Evolutionary conservation across 1,140 invertebrate genomes (phyloP).

Genomic region (Aphaenogaster ashmeadi): DNA sequence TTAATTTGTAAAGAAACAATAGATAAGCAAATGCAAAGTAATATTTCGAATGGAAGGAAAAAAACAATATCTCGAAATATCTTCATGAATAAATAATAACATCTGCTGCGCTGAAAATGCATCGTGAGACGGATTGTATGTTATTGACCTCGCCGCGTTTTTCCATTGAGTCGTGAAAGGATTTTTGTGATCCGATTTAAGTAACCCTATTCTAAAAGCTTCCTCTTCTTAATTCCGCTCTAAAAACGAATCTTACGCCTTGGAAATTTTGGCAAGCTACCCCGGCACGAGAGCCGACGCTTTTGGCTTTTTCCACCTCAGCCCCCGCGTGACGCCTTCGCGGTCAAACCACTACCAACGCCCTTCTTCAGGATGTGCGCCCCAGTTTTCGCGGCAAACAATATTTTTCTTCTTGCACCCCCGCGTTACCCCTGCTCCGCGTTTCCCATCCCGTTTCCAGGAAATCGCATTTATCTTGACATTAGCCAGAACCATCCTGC

Average conservation of each 20-base stretch:
- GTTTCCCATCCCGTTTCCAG: constrained; percentile 63
- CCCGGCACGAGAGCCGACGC: constrained; percentile 39
- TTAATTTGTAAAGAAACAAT: constrained; percentile 21
- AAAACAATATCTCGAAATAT: neutral
- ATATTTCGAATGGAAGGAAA: neutral
- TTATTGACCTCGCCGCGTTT: neutral
- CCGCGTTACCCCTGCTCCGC: constrained; percentile 44
- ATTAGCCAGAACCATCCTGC: constrained; percentile 78
- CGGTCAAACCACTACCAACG: constrained; percentile 41
- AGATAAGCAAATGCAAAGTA: neutral
- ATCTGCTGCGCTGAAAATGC: neutral
- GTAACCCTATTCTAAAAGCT: constrained; percentile 67
- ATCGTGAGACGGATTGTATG: neutral
- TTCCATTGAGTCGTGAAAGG: constrained; percentile 1
- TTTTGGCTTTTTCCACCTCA: constrained; percentile 42
- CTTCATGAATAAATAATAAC: neutral
- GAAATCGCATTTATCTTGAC: constrained; percentile 83
- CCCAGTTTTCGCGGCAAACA: constrained; percentile 80
- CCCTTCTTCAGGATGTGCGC: constrained; percentile 68
- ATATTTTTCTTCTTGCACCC: constrained; percentile 78
- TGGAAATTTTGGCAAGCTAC: constrained; percentile 75
- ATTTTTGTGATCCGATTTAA: constrained; percentile 56
- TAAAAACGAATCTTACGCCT: constrained; percentile 58
- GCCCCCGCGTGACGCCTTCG: constrained; percentile 24
- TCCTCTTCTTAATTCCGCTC: constrained; percentile 55